Conservation (phyloP, 2,797 vertebrate species). For the Moxostoma hubbsi region DNA sequence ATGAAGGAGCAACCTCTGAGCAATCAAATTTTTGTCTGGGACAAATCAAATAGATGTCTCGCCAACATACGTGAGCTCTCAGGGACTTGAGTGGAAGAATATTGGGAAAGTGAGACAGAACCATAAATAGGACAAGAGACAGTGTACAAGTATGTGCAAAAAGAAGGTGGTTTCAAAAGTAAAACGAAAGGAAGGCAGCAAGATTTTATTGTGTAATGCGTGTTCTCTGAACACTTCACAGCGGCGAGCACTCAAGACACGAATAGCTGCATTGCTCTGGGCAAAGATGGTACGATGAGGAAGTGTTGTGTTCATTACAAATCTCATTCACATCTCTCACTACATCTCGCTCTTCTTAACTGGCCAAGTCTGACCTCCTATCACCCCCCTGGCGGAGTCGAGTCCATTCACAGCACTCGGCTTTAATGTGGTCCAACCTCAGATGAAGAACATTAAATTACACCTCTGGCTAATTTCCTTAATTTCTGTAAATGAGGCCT, state of each 20-base stretch:
- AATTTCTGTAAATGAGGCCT: conserved; percentile 62
- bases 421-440: conserved; percentile 54
- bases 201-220: neutral
- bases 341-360: neutral
- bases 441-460: conserved; percentile 55
- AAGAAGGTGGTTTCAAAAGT: no score
- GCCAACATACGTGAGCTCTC: no score
- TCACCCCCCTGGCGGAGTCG: conserved; percentile 38
- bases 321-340: neutral
- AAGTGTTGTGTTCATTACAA: conserved; percentile 51
- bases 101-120: no score
- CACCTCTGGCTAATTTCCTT: conserved; percentile 64
- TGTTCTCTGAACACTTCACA: conserved; percentile 36
- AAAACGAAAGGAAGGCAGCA: no score
- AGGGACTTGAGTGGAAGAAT: no score
- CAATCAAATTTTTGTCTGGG: no score
- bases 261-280: conserved; percentile 57
- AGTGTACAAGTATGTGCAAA: no score
- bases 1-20: no score
- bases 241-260: conserved; percentile 39
- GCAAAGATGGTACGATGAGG: conserved; percentile 53
- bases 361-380: conserved; percentile 11
- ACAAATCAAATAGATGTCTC: no score
- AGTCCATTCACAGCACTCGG: conserved; percentile 40
- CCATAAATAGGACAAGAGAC: no score